Base-by-base conservation (phyloP, 2,888 invertebrate species). In the Conchocele bisecta region DNA sequence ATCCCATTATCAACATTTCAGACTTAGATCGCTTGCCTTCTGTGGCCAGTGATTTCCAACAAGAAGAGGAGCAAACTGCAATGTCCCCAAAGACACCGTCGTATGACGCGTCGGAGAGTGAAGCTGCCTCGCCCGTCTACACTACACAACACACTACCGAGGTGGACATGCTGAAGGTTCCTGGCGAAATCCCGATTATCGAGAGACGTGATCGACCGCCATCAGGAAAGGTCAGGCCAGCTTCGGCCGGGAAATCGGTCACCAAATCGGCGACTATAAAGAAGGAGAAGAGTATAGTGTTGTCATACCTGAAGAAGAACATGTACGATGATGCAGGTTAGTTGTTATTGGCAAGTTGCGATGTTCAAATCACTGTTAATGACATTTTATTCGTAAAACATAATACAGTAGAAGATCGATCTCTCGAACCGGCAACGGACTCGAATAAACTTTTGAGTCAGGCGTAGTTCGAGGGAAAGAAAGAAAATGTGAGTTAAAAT, bases 281-380 rank as follows among this genome's bases (percentile, higher is more conserved):
- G 54, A 81, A 71, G 44, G 82, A 84, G 44, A 64, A 75, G 9
- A 70, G 65, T 17, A 42, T 74, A 11, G 78, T 83, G 9, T 57
- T 84, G 42, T 78, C 85, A 0, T 83, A 86, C 58, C 70, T 84
- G 53, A 86, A 84, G 74, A 86, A 83, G 59, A 88, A 86, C 48
- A 83, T 74, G 63, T 88, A 88, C 77, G 88, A 89, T 80, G 86
- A 87, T 61, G 70, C 70, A 78, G 85, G 87, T 88, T 64, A 31
- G 65, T 44, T 17, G 13, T 29, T n/a, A n/a, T n/a, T n/a, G n/a
- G n/a, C n/a, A n/a, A n/a, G n/a, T n/a, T n/a, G n/a, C n/a, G n/a
- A n/a, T n/a, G n/a, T n/a, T n/a, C n/a, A n/a, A n/a, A n/a, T n/a
- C n/a, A n/a, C n/a, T n/a, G n/a, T n/a, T n/a, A n/a, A n/a, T n/a